Percentiles rank a stretch among this genome's conserved stretches.
Conservation (phyloP, 1,140 invertebrate genomes). For the Drosophila sulfurigaster region DNA sequence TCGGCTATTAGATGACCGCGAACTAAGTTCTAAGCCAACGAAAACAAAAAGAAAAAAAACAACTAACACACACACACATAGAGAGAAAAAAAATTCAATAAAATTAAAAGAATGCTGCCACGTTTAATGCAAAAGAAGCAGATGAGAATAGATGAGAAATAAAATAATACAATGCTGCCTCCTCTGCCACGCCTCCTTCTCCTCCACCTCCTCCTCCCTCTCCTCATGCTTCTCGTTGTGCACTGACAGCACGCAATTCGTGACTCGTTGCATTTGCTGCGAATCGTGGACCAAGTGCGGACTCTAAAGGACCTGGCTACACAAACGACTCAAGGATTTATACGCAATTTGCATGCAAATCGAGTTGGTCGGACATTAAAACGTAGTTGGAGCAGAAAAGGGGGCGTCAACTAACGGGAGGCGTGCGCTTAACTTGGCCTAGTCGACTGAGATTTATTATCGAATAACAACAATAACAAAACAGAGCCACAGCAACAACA, state of each 20-base stretch:
- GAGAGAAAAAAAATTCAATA: background rate
- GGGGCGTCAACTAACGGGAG: background rate
- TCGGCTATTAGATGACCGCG: constrained; percentile 30
- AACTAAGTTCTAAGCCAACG: constrained; percentile 11
- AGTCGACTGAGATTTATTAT: constrained; percentile 53
- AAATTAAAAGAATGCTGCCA: too few relatives aligned
- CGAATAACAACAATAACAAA: constrained; percentile 12
- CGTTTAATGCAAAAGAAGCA: too few relatives aligned
- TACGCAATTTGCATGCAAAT: constrained; percentile 59
- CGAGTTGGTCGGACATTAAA: constrained; percentile 33
- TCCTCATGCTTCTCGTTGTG: too few relatives aligned
- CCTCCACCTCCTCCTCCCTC: too few relatives aligned
- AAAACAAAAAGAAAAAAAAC: background rate
- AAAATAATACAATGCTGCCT: too few relatives aligned
- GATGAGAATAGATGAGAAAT: too few relatives aligned
- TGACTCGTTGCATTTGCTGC: too few relatives aligned
- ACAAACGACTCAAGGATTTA: constrained; percentile 60
- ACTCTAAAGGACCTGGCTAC: background rate
- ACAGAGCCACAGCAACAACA: too few relatives aligned
- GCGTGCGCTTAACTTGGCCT: constrained; percentile 9
- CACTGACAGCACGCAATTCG: too few relatives aligned
- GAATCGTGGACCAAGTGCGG: background rate
- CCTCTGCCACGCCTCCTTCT: too few relatives aligned
- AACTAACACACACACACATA: background rate
- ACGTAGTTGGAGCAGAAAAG: background rate